Evolutionary conservation across 2,888 invertebrate genomes (phyloP).

Genomic region (Drosophila dives): DNA sequence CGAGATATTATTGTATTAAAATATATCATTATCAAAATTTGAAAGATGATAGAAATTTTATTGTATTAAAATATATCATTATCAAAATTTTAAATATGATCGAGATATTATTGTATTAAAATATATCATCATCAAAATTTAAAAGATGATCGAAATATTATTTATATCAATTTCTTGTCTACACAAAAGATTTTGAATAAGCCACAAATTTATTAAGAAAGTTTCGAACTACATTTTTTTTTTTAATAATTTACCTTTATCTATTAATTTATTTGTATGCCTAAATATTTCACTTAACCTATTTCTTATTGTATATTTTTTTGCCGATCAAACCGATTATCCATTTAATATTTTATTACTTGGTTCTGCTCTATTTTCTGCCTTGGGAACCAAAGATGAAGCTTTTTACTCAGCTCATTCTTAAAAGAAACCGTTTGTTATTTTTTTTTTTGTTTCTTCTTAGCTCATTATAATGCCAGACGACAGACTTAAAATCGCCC

Average conservation of each 20-base stretch:
- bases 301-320: not conserved
- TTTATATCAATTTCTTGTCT: not conserved
- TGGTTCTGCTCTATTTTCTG: constrained; percentile 5
- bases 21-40: not conserved
- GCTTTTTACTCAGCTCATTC: constrained; percentile 25
- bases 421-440: constrained; percentile 1
- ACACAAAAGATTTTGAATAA: not conserved
- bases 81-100: not conserved
- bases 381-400: not conserved
- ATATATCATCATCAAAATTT: not conserved
- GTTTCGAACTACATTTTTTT: not conserved
- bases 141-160: not conserved
- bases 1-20: not conserved
- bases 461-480: constrained; percentile 45
- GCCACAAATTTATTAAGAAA: not conserved
- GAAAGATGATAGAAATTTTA: not conserved
- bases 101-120: not conserved
- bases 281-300: not conserved
- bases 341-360: not conserved
- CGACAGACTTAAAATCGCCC: constrained; percentile 57
- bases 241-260: not conserved
- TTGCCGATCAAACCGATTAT: not conserved
- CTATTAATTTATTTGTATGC: not conserved
- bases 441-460: not conserved
- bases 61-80: too few relatives aligned